Conservation (phyloP, 2,888 invertebrate genomes). For the Latheticus oryzae region DNA sequence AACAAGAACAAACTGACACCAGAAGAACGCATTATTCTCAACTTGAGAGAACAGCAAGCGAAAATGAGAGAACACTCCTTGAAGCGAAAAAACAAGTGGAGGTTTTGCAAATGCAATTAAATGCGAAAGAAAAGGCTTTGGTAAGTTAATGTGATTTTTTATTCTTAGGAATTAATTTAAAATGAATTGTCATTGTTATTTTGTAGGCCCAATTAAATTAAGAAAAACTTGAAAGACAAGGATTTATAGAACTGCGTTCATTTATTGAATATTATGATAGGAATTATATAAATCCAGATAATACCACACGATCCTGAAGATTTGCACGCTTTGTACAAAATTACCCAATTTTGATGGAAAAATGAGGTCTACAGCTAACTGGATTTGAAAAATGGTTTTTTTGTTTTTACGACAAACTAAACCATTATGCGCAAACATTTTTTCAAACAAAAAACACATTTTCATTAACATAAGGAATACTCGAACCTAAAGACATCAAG, state of each 20-base stretch:
- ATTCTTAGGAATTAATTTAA: conserved; percentile 34
- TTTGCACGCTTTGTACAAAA: conserved; percentile 25
- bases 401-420: conserved; percentile 25
- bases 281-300: conserved; percentile 27
- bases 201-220: conserved; percentile 28
- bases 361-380: conserved; percentile 18
- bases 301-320: conserved; percentile 13
- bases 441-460: conserved; percentile 27
- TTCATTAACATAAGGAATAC: conserved; percentile 15
- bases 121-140: conserved; percentile 26
- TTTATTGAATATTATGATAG: conserved; percentile 25
- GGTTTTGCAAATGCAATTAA: conserved; percentile 17
- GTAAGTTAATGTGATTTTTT: conserved; percentile 32
- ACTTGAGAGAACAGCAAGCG: conserved; percentile 13
- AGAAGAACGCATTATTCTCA: conserved; percentile 13
- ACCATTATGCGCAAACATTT: conserved; percentile 13
- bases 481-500: conserved; percentile 21
- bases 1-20: conserved; percentile 26
- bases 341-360: conserved; percentile 19
- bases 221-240: conserved; percentile 26
- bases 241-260: conserved; percentile 10
- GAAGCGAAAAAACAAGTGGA: conserved; percentile 26
- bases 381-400: conserved; percentile 25
- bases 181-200: conserved; percentile 35
- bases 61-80: conserved; percentile 10